Percentiles rank a stretch among this genome's conserved stretches.
Conservation (phyloP, 2,797 vertebrate genomes). For the Emys orbicularis region DNA sequence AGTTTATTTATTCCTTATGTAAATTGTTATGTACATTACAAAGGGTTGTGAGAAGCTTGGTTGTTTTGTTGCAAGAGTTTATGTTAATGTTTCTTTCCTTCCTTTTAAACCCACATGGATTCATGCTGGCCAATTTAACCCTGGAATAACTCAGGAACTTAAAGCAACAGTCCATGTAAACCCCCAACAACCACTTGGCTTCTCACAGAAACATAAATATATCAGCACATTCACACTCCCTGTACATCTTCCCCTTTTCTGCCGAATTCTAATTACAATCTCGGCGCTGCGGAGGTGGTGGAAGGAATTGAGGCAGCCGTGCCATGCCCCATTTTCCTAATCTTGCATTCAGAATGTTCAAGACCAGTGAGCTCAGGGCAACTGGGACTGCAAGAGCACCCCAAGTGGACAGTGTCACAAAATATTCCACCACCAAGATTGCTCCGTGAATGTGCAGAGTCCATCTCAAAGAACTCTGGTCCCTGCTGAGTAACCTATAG, state of each 20-base stretch:
- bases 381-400: not conserved
- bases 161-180: not conserved
- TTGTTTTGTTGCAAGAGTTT: not conserved
- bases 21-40: not conserved
- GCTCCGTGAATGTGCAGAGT: not conserved
- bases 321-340: not conserved
- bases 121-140: not conserved
- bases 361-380: not conserved
- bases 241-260: not conserved
- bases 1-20: not conserved
- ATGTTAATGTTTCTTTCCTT: not conserved
- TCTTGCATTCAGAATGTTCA: not conserved
- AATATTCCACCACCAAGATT: not conserved
- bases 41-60: conserved; percentile 20
- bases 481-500: not conserved
- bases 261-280: not conserved
- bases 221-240: not conserved
- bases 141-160: not conserved
- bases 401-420: not conserved
- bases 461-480: not conserved
- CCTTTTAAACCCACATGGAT: not conserved
- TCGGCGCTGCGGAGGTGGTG: not conserved
- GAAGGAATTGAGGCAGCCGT: not conserved
- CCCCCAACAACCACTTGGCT: not conserved
- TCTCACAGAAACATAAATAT: not conserved